Evolutionary conservation across 1,140 invertebrate species (phyloP).

Genomic region (Hylaeus volcanicus): DNA sequence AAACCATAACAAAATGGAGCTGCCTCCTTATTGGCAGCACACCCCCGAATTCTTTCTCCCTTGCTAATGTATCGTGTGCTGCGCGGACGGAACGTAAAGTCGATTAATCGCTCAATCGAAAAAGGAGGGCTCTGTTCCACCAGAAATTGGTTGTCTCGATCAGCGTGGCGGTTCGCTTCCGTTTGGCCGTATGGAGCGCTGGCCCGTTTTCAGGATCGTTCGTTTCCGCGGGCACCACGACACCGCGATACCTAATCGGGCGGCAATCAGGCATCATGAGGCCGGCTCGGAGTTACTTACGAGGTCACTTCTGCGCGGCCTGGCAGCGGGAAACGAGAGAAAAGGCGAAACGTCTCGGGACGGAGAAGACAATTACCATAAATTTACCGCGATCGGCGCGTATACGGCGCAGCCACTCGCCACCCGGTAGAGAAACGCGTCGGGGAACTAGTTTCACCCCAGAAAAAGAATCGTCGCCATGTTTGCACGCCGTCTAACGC

Average conservation of each 20-base stretch:
- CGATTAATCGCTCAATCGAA: no score
- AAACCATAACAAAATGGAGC: no score
- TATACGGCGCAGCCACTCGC: conserved; percentile 48
- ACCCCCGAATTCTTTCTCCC: no score
- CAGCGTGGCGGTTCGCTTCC: no score
- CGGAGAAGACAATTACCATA: conserved; percentile 74
- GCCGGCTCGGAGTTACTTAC: conserved; percentile 59
- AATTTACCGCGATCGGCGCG: conserved; percentile 71
- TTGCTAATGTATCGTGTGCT: no score
- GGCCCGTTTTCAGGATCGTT: neutral
- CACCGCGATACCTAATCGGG: conserved; percentile 33
- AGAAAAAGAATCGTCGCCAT: conserved; percentile 43
- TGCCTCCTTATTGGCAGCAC: no score
- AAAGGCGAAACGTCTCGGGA: conserved; percentile 63
- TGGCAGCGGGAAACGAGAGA: conserved; percentile 23
- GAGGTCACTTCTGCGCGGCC: conserved; percentile 56
- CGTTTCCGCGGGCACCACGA: conserved; percentile 23
- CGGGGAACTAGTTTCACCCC: conserved; percentile 44
- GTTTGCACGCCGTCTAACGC: neutral
- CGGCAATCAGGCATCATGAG: conserved; percentile 40
- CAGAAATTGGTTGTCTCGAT: no score
- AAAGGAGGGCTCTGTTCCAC: no score
- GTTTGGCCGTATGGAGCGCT: neutral
- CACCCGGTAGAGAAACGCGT: conserved; percentile 49
- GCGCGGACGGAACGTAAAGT: no score